phyloP scores from a whole-genome alignment of 2,113 vertebrate genomes.

The Xenopus laevis region DNA sequence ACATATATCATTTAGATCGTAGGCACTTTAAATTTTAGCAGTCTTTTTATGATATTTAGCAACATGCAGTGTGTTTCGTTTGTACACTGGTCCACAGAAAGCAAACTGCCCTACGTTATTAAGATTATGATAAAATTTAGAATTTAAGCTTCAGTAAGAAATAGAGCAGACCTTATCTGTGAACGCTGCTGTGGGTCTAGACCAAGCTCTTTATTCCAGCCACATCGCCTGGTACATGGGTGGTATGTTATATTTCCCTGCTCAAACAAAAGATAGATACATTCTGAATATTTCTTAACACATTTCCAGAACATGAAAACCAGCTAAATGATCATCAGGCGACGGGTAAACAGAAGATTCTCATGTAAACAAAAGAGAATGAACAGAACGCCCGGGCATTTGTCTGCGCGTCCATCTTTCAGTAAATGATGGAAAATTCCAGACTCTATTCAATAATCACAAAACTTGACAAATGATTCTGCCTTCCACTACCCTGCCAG shows the following conservation, averaged over 20 bases:
- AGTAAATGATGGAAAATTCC: constrained; percentile 39
- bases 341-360: constrained; percentile 28
- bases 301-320: constrained; percentile 17
- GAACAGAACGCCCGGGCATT: constrained; percentile 6
- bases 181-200: constrained; percentile 16
- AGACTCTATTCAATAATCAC: constrained; percentile 19
- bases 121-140: too few relatives aligned
- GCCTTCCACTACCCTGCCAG: constrained; percentile 17
- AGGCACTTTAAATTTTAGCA: too few relatives aligned
- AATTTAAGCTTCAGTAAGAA: neutral
- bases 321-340: constrained; percentile 31
- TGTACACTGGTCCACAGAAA: too few relatives aligned
- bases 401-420: constrained; percentile 22
- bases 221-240: constrained; percentile 15
- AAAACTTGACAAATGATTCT: constrained; percentile 21
- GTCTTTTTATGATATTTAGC: too few relatives aligned
- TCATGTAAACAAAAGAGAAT: constrained; percentile 23
- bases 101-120: too few relatives aligned
- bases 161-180: constrained; percentile 7
- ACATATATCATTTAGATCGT: too few relatives aligned
- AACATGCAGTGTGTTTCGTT: too few relatives aligned
- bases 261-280: constrained; percentile 24
- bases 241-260: constrained; percentile 19
- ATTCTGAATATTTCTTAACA: constrained; percentile 7
- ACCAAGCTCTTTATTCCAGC: neutral